Percentiles rank a stretch among this genome's conserved stretches.
Conservation (phyloP, 2,113 vertebrate species). For the Circaetus gallicus region DNA sequence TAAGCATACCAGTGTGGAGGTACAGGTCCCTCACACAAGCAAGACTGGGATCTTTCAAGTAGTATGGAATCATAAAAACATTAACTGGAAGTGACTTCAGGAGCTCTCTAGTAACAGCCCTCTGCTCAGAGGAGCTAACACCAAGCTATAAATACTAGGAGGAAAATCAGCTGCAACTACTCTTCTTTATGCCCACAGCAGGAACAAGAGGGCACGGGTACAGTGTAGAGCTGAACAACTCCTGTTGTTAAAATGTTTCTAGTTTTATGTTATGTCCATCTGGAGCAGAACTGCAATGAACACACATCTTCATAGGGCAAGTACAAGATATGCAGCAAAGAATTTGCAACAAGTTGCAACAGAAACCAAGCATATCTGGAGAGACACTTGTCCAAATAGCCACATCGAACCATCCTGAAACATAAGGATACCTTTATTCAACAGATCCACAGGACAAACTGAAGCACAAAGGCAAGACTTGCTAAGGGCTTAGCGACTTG, state of each 20-base stretch:
- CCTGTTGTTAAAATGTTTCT: background rate
- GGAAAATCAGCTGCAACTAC: background rate
- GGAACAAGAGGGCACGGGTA: background rate
- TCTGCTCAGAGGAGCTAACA: background rate
- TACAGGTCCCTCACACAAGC: too few relatives aligned
- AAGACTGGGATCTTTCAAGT: background rate
- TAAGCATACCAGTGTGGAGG: background rate
- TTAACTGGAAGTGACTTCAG: background rate
- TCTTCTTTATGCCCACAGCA: background rate
- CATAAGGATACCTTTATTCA: background rate
- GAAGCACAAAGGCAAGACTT: background rate
- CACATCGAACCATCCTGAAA: background rate
- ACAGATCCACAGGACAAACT: background rate
- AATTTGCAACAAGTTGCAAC: background rate
- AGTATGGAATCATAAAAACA: background rate
- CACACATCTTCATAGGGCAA: background rate
- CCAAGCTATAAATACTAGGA: background rate
- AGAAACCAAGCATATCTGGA: background rate
- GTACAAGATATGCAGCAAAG: background rate
- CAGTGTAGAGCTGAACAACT: background rate
- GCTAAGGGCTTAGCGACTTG: background rate
- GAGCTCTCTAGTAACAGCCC: background rate
- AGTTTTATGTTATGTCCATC: background rate
- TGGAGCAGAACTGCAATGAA: background rate
- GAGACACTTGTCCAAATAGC: background rate